These are phyloP conservation scores for Sphaeridia pumilis DNA, from an alignment of 2,888 invertebrate genomes.

Conservation along the genomic window DNA sequence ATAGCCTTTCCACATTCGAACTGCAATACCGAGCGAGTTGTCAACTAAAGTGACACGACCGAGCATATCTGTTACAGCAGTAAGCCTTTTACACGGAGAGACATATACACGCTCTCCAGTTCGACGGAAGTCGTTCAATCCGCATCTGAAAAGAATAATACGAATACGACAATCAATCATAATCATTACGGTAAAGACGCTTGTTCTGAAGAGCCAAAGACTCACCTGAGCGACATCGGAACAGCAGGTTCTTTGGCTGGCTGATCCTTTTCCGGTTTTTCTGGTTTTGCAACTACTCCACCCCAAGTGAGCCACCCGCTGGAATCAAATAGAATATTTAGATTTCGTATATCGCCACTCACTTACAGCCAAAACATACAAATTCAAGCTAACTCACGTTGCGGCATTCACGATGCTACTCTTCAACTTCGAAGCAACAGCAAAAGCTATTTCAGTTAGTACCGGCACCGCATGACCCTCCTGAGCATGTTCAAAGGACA, in stretches of 20 bases:
- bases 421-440: constrained; percentile 76
- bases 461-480: constrained; percentile 74
- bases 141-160: constrained; percentile 48
- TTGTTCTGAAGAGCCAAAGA: not conserved
- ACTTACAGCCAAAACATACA: not conserved
- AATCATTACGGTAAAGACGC: not conserved
- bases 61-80: constrained; percentile 70
- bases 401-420: constrained; percentile 43
- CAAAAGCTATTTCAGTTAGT: constrained; percentile 81
- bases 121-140: constrained; percentile 65
- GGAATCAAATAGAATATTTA: constrained; percentile 15
- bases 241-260: constrained; percentile 53
- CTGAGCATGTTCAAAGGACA: constrained; percentile 78
- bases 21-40: constrained; percentile 60
- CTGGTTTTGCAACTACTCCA: constrained; percentile 39
- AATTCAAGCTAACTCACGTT: constrained; percentile 37
- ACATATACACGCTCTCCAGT: constrained; percentile 61
- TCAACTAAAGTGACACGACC: constrained; percentile 82
- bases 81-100: constrained; percentile 67
- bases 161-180: not conserved
- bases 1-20: constrained; percentile 90
- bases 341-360: not conserved
- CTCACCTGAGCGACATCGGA: constrained; percentile 53
- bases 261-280: constrained; percentile 38
- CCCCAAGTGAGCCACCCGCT: constrained; percentile 43